phyloP scores from a whole-genome alignment of 2,797 vertebrate genomes.

The Coregonus sp. region DNA sequence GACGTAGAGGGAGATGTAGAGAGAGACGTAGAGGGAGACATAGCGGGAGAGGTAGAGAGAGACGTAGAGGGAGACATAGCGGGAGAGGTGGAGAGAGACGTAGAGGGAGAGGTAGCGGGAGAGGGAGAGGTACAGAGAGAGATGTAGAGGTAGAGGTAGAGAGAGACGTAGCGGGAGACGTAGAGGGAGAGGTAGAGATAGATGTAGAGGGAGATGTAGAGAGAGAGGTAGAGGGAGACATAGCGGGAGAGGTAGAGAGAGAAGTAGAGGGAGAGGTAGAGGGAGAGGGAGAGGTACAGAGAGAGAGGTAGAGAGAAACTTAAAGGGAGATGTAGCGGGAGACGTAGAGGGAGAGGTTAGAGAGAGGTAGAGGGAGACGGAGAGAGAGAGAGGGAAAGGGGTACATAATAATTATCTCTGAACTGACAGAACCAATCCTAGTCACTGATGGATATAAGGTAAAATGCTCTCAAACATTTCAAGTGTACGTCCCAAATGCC shows the following conservation, averaged over 20 bases:
- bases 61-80: no score
- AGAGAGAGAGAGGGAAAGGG: constrained; percentile 11
- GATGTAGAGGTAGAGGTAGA: fast-evolving
- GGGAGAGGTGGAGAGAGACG: fast-evolving
- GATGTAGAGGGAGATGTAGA: no score
- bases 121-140: no score
- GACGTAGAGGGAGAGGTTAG: fast-evolving
- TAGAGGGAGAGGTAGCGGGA: no score
- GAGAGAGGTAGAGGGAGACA: fast-evolving
- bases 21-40: no score
- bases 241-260: fast-evolving
- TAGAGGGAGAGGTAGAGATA: no score
- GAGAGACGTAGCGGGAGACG: no score
- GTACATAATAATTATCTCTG: constrained; percentile 58
- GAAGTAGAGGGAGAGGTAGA: no score
- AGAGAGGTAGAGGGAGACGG: background rate
- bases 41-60: no score
- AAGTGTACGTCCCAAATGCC: no score
- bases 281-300: fast-evolving
- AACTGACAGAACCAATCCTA: constrained; percentile 56
- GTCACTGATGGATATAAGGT: constrained; percentile 57
- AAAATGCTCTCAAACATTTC: constrained; percentile 62
- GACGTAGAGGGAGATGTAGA: no score
- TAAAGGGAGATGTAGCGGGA: fast-evolving
- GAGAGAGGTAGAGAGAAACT: fast-evolving